Evolutionary conservation across 1,140 invertebrate species (phyloP), one percentile per base, ranked within the genome.

Genomic region (Tenebrio molitor): DNA sequence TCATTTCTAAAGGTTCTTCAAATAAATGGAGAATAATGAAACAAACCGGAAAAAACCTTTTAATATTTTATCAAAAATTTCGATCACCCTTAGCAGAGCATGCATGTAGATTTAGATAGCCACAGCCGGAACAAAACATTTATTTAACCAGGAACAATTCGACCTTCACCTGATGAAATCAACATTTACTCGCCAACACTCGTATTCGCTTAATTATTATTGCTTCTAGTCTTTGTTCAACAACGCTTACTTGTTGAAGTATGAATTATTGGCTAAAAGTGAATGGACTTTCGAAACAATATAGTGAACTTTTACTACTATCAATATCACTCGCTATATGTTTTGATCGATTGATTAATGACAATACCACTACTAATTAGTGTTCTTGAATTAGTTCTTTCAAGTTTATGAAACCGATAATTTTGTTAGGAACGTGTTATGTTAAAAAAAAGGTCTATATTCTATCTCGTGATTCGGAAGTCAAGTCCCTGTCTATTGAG

Each of bases 261-360:
- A 58, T 58, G 50, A 58, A 58, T 58, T 58, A 58, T 58, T 58
- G 23, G 8, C 23, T 58, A 58, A 58, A 58, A 58, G 50, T 29
- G 50, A 58, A 58, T 58, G 50, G 50, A 58, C 50, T 58, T 58
- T 58, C 50, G 10, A 58, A 14, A 58, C 50, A 58, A 58, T 58
- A 58, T 14, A 58, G 8, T 8, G 44, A 50, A 50, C 50, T 58
- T 58, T 58, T 58, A 58, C 50, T 12, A 29, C 8, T 29, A n/a
- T n/a, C n/a, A n/a, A n/a, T n/a, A n/a, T n/a, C n/a, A n/a, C n/a
- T n/a, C n/a, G n/a, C n/a, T n/a, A n/a, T n/a, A n/a, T n/a, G n/a
- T n/a, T n/a, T n/a, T n/a, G n/a, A n/a, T n/a, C n/a, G n/a, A n/a
- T n/a, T n/a, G n/a, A n/a, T n/a, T n/a, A n/a, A n/a, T n/a, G n/a